Base-by-base conservation (phyloP, 2,113 vertebrate genomes). In the Notothenia rossii region DNA sequence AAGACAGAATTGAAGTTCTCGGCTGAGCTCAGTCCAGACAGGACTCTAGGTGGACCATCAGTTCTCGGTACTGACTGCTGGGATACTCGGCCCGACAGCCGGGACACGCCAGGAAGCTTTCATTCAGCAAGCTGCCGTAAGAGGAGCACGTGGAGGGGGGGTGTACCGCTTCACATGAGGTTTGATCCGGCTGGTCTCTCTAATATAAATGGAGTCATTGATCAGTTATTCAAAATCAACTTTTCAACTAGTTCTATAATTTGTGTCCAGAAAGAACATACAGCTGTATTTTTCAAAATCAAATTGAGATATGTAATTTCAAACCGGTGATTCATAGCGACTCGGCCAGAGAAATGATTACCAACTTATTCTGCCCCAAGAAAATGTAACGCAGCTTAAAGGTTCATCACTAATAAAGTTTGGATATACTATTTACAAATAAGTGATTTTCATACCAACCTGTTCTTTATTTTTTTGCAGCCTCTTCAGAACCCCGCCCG, bases 71-170 rank as follows among this genome's bases (percentile, higher is more conserved):
- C 13, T 93, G 92, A 10, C 95, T 95, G 29, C 95, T 94, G 36
- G 95, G 96, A 72, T 97, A 98, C 66, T 91, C 79, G 0, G 66
- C 67, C 62, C 66, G 91, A 88, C 97, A 98, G 54, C 83, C 92
- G 17, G 97, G 97, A 84, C 97, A 98, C 71, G 96, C 95, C 0
- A 97, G 92, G 83, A 96, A 94, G 71, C 97, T 98, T 80, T 96
- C 94, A 10, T 98, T 93, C 22, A 96, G 91, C 36, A 87, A 62
- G 76, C 75, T 86, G 36, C 84, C 83, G 79, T 88, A 94, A 3
- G 82, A 81, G 7, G 91, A 88, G 43, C 88, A 67, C 80, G 88
- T 94, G 73, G 93, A 90, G 48, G 90, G 89, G 0, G 66, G 90
- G 73, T 88, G 90, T 72, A 92, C 77, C 2, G 40, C 90, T 81